Conservation (phyloP, 1,140 invertebrate species). For the Lepidurus couesii region DNA sequence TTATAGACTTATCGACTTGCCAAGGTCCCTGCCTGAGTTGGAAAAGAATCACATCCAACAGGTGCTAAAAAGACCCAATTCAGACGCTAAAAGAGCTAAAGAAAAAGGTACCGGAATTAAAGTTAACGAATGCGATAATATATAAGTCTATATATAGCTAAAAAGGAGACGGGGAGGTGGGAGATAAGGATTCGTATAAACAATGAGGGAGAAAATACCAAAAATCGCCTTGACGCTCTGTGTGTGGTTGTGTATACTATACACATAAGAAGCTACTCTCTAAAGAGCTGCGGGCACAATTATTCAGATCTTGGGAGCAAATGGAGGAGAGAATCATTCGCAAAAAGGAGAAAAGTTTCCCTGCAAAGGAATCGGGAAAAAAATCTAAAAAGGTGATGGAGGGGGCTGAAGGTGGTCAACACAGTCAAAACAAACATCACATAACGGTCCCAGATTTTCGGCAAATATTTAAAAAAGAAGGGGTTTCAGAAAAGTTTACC, state of each 20-base stretch:
- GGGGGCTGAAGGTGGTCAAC: background rate
- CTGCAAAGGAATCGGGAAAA: background rate
- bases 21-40: background rate
- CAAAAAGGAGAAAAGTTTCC: background rate
- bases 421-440: constrained; percentile 22
- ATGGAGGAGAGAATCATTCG: background rate
- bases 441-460: constrained; percentile 2
- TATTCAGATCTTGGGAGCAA: constrained; percentile 14
- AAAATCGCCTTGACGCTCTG: background rate
- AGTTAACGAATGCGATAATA: background rate
- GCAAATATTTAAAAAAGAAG: background rate
- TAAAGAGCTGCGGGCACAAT: constrained; percentile 10
- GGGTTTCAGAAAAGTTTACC: background rate
- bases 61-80: background rate
- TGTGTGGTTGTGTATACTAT: constrained; percentile 19
- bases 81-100: background rate
- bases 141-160: constrained; percentile 19
- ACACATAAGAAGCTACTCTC: constrained; percentile 19
- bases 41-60: background rate
- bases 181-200: background rate
- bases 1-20: background rate
- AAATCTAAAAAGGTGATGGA: background rate
- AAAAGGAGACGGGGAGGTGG: background rate
- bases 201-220: background rate
- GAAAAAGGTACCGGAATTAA: background rate